Base-by-base conservation (phyloP, 2,113 vertebrate species). In the Machaerirhynchus nigripectus region DNA sequence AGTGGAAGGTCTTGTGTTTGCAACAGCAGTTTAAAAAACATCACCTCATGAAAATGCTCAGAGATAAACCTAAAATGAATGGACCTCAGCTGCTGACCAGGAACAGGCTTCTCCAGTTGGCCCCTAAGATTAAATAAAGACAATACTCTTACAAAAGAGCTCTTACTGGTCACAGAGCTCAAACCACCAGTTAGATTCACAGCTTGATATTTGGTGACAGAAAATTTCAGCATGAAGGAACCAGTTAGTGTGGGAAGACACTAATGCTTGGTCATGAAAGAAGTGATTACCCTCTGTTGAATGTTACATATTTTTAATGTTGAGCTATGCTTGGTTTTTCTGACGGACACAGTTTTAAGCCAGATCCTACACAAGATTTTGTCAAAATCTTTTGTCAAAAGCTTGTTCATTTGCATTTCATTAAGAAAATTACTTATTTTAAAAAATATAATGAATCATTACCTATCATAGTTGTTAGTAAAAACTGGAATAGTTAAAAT, bases 211-310 rank as follows among this genome's bases (percentile, higher is more conserved):
- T 26, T n/a, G 14, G 3, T 44, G 61, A n/a, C 16, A 53, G 1
- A 76, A 35, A 52, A 59, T 24, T 47, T 87, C 15, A 28, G 13
- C 24, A 19, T 50, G 31, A 53, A 70, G 28, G 10, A 73, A 22
- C 3, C 15, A 30, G 4, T 39, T 40, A 61, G 4, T 0, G 0
- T 64, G 26, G 30, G 31, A 61, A 49, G 5, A 4, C 61, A 53
- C 6, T 20, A 49, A 9, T 46, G 7, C 5, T 57, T 81, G 16
- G 17, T 44, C 3, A 4, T 49, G 40, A 56, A 77, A 44, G 13
- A 68, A 65, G 26, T 37, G 7, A 27, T 49, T 4, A 53, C 24
- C 15, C 8, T 37, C 4, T 60, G 16, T 40, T 73, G 37, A 52
- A 57, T 31, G 10, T 14, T 50, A 2, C 1, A 1, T 57, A 13